Evolutionary conservation across 1,140 invertebrate species (phyloP).

Genomic region (Pristionchus pacificus): DNA sequence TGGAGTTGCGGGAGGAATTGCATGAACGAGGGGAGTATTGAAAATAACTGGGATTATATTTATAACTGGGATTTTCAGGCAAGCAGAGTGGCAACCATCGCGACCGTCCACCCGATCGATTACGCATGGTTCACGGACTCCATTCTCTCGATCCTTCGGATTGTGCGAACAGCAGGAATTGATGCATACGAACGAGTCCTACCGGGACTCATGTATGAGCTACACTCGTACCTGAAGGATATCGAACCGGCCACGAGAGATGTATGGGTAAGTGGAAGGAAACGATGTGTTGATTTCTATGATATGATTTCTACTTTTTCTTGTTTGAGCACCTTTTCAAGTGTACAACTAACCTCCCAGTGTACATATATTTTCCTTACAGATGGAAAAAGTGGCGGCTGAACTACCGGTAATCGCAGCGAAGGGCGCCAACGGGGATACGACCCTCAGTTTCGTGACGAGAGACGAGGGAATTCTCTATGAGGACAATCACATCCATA

Average conservation of each 20-base stretch:
- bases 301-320: too few species aligned
- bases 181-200: too few species aligned
- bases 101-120: conserved; percentile 98
- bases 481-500: conserved; percentile 96
- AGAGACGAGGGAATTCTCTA: conserved; percentile 96
- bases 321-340: too few species aligned
- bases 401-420: not conserved
- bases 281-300: too few species aligned
- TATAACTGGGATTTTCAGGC: conserved; percentile 43
- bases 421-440: conserved; percentile 48
- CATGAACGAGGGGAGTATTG: too few species aligned
- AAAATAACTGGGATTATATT: too few species aligned
- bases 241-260: too few species aligned
- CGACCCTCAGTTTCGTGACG: conserved; percentile 75
- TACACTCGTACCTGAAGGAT: too few species aligned
- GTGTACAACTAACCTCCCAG: too few species aligned
- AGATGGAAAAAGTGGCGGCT: not conserved
- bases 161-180: not conserved
- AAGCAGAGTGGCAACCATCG: conserved; percentile 95
- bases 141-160: conserved; percentile 73
- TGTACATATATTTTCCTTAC: conserved; percentile 12
- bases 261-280: too few species aligned
- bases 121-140: conserved; percentile 99
- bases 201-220: too few species aligned
- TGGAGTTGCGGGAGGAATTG: too few species aligned